Conservation (phyloP, 1,140 invertebrate species). For the Heliconius hermathena region DNA sequence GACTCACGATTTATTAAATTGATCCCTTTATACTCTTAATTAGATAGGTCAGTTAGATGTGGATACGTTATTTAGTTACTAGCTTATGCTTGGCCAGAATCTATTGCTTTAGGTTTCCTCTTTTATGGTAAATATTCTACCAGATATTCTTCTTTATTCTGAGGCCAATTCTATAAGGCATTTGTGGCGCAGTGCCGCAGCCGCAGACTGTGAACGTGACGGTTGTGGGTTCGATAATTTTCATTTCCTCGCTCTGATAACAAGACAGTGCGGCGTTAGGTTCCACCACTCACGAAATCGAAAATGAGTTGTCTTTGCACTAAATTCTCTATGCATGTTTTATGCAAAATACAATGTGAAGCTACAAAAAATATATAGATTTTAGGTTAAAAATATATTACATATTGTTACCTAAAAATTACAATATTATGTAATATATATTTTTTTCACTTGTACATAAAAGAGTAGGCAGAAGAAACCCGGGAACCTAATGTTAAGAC, state of each 20-base stretch:
- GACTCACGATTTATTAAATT: conserved; percentile 27
- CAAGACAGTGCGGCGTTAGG: no score
- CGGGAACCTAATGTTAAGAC: no score
- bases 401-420: no score
- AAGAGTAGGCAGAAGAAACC: no score
- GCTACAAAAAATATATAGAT: neutral
- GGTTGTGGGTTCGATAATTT: neutral
- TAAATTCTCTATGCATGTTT: neutral
- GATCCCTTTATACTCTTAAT: conserved; percentile 22
- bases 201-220: neutral
- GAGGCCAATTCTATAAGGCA: no score
- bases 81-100: neutral
- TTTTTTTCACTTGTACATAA: no score
- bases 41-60: conserved; percentile 24
- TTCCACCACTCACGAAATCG: no score
- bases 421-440: no score
- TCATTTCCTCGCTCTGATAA: no score
- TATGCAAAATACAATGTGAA: neutral
- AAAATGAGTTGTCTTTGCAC: neutral
- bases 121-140: no score
- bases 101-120: neutral
- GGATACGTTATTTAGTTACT: neutral
- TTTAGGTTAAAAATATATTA: no score
- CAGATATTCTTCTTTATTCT: no score
- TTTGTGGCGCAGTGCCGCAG: neutral